Base-by-base conservation (phyloP, 2,113 vertebrate genomes). In the Hucho hucho region DNA sequence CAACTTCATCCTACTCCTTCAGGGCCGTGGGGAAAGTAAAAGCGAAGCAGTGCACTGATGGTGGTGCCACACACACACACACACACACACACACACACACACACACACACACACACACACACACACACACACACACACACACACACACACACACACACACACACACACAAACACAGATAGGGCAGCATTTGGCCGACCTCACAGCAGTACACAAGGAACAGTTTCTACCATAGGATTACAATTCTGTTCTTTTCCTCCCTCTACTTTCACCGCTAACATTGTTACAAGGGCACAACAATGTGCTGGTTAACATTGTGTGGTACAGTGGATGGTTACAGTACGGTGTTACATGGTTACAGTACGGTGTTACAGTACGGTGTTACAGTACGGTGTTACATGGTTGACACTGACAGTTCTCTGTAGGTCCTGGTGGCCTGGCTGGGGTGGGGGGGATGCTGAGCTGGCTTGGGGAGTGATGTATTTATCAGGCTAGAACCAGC, bases 1-100 rank as follows among this genome's bases (percentile, higher is more conserved):
- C 49, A 53, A 53, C 49, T 18, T 53, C 49, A 14, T 53, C 49
- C 49, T 4, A 53, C 49, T 18, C 16, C 16, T 18, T 53, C 16
- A 53, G 14, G 5, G 49, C 49, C 16, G 4, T 18, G 49, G 49
- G 49, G 49, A 53, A 16, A 53, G 49, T 18, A 16, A 43, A 46
- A 24, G 67, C 6, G 18, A 25, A 22, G 37, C 59, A 70, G 24
- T 67, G 59, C 16, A 25, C 49, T n/a, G 20, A 67, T 28, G 7
- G n/a, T 61, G 58, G 46, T 28, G 64, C n/a, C 79, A 67, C 32
- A 37, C 1, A 37, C 29, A 67, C 14, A 67, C 18, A 29, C 63
- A 28, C 24, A 2, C 63, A 64, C 4, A 7, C 32, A 37, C 32
- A 7, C 9, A 11, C 2, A 2, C 0, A 11, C 7, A 11, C 37